Evolutionary conservation across 2,888 invertebrate species (phyloP).

Genomic region (Drosophila paracracens): DNA sequence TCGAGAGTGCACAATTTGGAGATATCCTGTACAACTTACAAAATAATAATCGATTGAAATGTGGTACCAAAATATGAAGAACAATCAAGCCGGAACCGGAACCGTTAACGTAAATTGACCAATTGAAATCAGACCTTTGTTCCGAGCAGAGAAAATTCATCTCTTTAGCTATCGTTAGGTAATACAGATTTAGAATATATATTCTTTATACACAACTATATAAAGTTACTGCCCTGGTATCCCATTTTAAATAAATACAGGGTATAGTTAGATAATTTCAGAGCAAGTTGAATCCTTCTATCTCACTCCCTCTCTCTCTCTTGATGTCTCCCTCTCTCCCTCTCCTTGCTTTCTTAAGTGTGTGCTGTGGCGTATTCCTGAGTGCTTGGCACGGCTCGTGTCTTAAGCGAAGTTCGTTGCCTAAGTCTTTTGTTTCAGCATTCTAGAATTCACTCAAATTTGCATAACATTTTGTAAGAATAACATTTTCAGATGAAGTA

Average conservation of each 20-base stretch:
- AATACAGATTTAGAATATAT: neutral
- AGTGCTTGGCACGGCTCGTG: constrained; percentile 52
- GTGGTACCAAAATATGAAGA: neutral
- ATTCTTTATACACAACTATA: neutral
- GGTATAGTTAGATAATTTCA: constrained; percentile 30
- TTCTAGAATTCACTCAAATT: constrained; percentile 45
- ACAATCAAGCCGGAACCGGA: neutral
- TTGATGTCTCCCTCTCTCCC: neutral
- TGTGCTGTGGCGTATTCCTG: constrained; percentile 7
- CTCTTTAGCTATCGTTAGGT: neutral
- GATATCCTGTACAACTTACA: neutral
- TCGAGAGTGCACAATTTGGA: neutral
- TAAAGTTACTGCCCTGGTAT: neutral
- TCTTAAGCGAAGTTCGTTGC: constrained; percentile 56
- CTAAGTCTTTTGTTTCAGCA: constrained; percentile 63
- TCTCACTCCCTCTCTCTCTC: neutral
- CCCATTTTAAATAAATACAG: neutral
- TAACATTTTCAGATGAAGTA: constrained; percentile 48
- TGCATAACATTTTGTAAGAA: constrained; percentile 64
- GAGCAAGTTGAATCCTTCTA: constrained; percentile 32
- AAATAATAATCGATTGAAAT: neutral
- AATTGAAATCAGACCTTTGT: neutral
- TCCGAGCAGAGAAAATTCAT: neutral
- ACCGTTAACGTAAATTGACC: neutral
- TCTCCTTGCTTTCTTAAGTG: constrained; percentile 33